Conservation (phyloP, 37 sponge, comb jelly and placozoan genomes). For the Halichondria panicea region DNA sequence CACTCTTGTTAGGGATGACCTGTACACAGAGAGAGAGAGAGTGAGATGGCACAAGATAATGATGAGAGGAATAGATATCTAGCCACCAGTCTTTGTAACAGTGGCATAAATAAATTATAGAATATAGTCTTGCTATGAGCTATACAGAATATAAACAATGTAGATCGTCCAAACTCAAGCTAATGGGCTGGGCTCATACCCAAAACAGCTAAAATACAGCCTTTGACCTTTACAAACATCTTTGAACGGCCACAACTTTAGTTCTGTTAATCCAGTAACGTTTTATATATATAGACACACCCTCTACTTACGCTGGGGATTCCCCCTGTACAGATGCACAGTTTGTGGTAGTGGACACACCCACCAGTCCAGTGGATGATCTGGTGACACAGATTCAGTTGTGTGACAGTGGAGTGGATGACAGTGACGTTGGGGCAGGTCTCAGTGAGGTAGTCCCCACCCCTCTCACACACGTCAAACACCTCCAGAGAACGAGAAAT, state of each 20-base stretch:
- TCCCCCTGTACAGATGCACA: slow-evolving; percentile 95
- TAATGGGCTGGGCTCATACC: no score
- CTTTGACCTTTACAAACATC: neutral
- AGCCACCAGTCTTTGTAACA: no score
- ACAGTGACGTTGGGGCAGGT: slow-evolving; percentile 70
- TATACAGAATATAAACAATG: no score
- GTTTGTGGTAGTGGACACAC: slow-evolving; percentile 57
- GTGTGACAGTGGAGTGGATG: slow-evolving; percentile 1
- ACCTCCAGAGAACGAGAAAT: slow-evolving; percentile 62
- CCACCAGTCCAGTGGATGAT: slow-evolving; percentile 49
- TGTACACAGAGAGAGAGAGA: neutral
- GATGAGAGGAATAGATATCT: no score
- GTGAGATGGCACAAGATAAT: no score
- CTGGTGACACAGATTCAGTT: slow-evolving; percentile 4
- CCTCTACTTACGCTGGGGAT: slow-evolving; percentile 65
- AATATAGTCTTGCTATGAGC: no score
- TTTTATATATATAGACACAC: neutral
- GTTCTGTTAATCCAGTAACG: no score
- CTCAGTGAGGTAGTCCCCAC: slow-evolving; percentile 34
- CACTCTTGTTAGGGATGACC: slow-evolving; percentile 49
- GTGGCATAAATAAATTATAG: no score
- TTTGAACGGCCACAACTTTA: no score
- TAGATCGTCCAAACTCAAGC: no score
- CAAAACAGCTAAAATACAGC: no score
- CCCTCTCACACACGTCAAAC: slow-evolving; percentile 80